Evolutionary conservation across 2,888 invertebrate species (phyloP), one percentile per base, ranked within the genome.

Genomic region (Ctenicera cuprea): DNA sequence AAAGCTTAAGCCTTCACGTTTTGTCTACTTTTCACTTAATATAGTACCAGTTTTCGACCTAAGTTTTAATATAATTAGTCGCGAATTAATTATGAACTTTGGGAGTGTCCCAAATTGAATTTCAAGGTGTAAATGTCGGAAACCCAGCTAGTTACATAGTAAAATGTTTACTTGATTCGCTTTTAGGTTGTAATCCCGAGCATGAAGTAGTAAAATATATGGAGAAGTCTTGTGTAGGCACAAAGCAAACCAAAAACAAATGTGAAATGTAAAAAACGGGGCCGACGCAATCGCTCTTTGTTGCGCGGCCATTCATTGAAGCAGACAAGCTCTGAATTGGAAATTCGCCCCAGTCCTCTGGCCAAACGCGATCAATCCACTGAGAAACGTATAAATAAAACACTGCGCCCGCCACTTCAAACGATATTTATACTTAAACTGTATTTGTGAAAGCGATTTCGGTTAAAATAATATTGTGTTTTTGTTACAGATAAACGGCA

Each of bases 281-380:
- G 76, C 79, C 76, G 75, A 78, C 75, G 81, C 80, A 80, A 82
- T 82, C 80, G 78, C 72, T 82, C 81, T 81, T 80, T 81, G 81
- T 82, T 81, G 81, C 75, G 76, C 72, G 80, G 80, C 79, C 79
- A 82, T 82, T 82, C 81, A 81, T 81, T 80, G 80, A 79, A 79
- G 76, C 80, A 81, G 82, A 82, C 80, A 81, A 80, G 80, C 78
- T 81, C 80, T 81, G 82, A 82, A 82, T 82, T 82, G 82, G 80
- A 81, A 82, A 82, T 82, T 73, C 73, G 63, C 67, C 22, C 48
- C 66, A 67, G 70, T 73, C 67, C 66, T 70, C 65, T 54, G 61
- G 50, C 66, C 66, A 74, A 74, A 66, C 62, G 63, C 70, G 61
- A 74, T 74, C 74, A 74, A 74, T 74, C 65, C 71, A 57, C 57